phyloP scores from a whole-genome alignment of 2,797 vertebrate genomes.

The Scolopax rusticola region DNA sequence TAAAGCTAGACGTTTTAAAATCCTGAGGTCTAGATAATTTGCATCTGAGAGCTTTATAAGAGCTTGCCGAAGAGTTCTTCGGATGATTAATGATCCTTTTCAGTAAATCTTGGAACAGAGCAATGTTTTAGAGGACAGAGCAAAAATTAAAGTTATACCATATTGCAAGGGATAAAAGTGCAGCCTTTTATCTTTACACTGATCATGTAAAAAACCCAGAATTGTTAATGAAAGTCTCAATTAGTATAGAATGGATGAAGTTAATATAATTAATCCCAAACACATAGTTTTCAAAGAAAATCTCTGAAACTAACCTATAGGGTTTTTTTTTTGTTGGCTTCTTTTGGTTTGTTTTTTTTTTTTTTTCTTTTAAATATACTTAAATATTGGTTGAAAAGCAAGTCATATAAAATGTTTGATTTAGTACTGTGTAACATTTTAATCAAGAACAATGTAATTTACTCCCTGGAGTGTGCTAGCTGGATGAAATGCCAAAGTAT shows the following conservation, averaged over 20 bases:
- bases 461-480: neutral
- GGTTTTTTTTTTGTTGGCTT: neutral
- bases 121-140: neutral
- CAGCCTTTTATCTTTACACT: neutral
- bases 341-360: neutral
- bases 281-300: neutral
- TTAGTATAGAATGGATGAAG: neutral
- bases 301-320: neutral
- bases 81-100: neutral
- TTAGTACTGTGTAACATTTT: neutral
- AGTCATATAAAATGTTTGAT: neutral
- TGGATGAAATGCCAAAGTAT: neutral
- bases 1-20: conserved; percentile 13
- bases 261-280: neutral
- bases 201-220: neutral
- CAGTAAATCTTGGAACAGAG: neutral
- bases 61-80: neutral
- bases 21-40: neutral
- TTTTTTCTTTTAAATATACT: neutral
- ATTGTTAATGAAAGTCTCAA: neutral
- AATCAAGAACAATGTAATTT: neutral
- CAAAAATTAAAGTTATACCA: neutral
- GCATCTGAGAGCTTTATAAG: neutral
- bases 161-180: neutral
- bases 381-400: neutral